Evolutionary conservation across 2,888 invertebrate genomes (phyloP).

Genomic region (Drosophila mimica): DNA sequence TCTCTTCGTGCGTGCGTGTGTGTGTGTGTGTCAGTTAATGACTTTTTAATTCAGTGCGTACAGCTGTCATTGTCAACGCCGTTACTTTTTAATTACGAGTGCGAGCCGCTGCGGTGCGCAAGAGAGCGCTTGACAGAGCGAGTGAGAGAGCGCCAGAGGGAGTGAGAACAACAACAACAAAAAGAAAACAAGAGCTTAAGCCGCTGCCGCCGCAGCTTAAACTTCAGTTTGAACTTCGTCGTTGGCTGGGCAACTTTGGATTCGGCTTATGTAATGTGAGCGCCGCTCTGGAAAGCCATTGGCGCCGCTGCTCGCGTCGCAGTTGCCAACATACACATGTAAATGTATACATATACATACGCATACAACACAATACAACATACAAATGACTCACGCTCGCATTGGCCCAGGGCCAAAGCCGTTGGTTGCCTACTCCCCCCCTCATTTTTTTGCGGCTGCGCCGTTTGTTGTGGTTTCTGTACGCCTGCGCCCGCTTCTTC

Average conservation of each 20-base stretch:
- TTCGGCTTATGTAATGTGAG: constrained; percentile 70
- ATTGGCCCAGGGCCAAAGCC: constrained; percentile 49
- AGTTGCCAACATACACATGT: constrained; percentile 15
- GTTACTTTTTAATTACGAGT: constrained; percentile 70
- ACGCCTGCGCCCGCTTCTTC: constrained; percentile 48
- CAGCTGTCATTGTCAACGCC: constrained; percentile 76
- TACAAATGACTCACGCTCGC: constrained; percentile 47
- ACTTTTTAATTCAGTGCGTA: constrained; percentile 79
- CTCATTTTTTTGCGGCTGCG: constrained; percentile 53
- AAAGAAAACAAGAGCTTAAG: constrained; percentile 42
- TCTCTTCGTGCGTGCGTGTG: constrained; percentile 16
- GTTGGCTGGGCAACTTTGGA: constrained; percentile 37
- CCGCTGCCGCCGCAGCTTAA: constrained; percentile 20
- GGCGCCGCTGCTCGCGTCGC: constrained; percentile 54
- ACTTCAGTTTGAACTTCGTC: constrained; percentile 33
- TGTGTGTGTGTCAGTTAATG: constrained; percentile 64
- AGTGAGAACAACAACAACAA: constrained; percentile 13
- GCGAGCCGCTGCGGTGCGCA: constrained; percentile 11
- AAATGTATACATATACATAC: not conserved
- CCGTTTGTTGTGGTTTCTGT: constrained; percentile 70
- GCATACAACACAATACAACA: not conserved
- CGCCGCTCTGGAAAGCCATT: constrained; percentile 59
- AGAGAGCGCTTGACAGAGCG: not conserved
- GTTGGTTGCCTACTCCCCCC: constrained; percentile 6
- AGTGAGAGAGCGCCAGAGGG: constrained; percentile 13